These are phyloP conservation scores for Fabriciana adippe DNA, from an alignment of 2,888 invertebrate species.

Conservation along the genomic window DNA sequence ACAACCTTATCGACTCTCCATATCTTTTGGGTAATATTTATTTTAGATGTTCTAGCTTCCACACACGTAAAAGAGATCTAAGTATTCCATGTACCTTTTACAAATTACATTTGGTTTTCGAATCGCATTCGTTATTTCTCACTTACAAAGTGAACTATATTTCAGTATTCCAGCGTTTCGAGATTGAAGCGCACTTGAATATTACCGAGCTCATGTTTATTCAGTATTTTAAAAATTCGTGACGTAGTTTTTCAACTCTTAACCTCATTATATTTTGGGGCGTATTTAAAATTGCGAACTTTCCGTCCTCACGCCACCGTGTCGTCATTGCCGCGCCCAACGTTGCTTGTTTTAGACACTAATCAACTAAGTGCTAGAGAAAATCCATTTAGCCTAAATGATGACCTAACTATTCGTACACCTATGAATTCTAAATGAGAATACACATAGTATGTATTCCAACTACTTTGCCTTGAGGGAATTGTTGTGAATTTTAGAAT, in stretches of 20 bases:
- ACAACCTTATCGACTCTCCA: too few relatives aligned
- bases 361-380: slow-evolving; percentile 47
- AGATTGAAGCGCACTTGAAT: slow-evolving; percentile 5
- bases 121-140: background rate
- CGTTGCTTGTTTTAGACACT: slow-evolving; percentile 40
- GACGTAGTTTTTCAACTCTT: slow-evolving; percentile 18
- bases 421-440: slow-evolving; percentile 20
- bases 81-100: too few relatives aligned
- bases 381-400: slow-evolving; percentile 35
- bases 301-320: slow-evolving; percentile 18
- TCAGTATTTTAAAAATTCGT: slow-evolving; percentile 8
- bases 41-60: too few relatives aligned
- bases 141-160: background rate
- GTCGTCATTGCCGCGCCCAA: slow-evolving; percentile 42
- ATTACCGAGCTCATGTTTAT: slow-evolving; percentile 16
- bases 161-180: background rate
- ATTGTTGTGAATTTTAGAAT: slow-evolving; percentile 4
- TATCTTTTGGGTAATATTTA: too few relatives aligned
- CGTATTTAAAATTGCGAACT: slow-evolving; percentile 9
- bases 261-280: slow-evolving; percentile 18
- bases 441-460: background rate
- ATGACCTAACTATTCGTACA: slow-evolving; percentile 26
- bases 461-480: slow-evolving; percentile 1
- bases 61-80: too few relatives aligned
- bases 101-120: background rate